Percentiles rank a stretch among this genome's conserved stretches.
These are phyloP conservation scores for Cosmia pyralina DNA, from an alignment of 2,888 invertebrate genomes.

Conservation along the genomic window DNA sequence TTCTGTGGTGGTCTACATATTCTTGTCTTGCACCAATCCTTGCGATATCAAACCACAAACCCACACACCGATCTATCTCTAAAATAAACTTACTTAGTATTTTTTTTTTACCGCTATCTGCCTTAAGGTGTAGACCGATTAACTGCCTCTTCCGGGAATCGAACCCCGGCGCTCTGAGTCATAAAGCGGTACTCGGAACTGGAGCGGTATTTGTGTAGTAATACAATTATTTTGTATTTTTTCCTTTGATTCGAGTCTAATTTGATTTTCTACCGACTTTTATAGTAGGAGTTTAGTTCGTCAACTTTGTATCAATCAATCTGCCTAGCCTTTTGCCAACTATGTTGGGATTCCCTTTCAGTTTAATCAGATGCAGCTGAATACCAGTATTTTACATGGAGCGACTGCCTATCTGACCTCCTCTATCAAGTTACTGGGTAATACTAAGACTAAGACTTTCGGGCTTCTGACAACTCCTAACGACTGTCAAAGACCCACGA, in stretches of 20 bases:
- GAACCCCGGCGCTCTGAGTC: constrained; percentile 67
- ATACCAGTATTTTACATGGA: no score
- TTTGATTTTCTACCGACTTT: constrained; percentile 54
- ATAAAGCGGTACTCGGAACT: constrained; percentile 72
- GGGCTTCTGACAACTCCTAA: no score
- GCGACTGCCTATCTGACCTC: no score
- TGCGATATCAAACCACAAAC: constrained; percentile 11
- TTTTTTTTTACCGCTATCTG: constrained; percentile 59
- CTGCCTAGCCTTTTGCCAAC: no score
- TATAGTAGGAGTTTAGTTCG: constrained; percentile 4
- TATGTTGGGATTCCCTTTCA: no score
- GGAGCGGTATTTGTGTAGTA: constrained; percentile 61
- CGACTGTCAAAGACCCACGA: no score
- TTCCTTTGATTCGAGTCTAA: constrained; percentile 43
- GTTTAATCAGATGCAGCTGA: no score
- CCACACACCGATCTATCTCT: constrained; percentile 2
- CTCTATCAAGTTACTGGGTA: no score
- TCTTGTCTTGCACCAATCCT: not conserved
- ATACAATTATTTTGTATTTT: constrained; percentile 52
- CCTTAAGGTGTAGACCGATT: constrained; percentile 62
- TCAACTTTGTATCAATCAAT: not conserved
- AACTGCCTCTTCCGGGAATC: constrained; percentile 70
- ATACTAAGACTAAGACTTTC: no score
- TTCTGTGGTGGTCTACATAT: not conserved
- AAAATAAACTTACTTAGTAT: constrained; percentile 30